phyloP scores from a whole-genome alignment of 2,113 vertebrate genomes.

The Psilopogon haemacephalus region DNA sequence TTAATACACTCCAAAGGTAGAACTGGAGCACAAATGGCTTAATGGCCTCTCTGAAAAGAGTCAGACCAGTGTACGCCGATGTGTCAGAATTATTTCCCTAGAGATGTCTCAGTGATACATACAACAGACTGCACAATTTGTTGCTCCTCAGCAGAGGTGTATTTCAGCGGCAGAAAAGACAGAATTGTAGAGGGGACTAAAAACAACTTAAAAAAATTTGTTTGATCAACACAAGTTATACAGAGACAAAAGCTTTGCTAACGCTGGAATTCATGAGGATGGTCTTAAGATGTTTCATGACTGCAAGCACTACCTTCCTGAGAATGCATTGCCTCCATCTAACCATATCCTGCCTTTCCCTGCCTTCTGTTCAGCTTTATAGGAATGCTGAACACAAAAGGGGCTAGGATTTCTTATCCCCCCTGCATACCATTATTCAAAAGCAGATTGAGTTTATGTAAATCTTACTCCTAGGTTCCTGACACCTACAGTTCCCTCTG shows the following conservation, averaged over 20 bases:
- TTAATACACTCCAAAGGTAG: background rate
- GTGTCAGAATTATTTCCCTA: background rate
- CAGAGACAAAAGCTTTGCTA: background rate
- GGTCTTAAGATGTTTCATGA: background rate
- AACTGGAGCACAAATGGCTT: background rate
- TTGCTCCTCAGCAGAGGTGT: no score
- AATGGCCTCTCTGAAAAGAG: background rate
- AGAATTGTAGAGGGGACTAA: background rate
- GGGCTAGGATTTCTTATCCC: background rate
- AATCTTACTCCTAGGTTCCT: background rate
- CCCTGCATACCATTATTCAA: background rate
- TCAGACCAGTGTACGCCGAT: background rate
- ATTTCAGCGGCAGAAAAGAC: background rate
- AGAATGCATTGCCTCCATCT: background rate
- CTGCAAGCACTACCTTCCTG: background rate
- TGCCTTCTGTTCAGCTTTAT: background rate
- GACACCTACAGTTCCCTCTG: background rate
- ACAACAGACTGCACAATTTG: background rate
- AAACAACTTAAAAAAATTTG: background rate
- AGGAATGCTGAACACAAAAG: background rate
- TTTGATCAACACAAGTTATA: background rate
- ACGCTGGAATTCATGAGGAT: background rate
- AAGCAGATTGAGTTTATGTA: background rate
- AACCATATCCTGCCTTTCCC: background rate
- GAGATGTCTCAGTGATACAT: background rate